Base-by-base conservation (phyloP, 2,797 vertebrate genomes). In the Sarcoramphus papa region DNA sequence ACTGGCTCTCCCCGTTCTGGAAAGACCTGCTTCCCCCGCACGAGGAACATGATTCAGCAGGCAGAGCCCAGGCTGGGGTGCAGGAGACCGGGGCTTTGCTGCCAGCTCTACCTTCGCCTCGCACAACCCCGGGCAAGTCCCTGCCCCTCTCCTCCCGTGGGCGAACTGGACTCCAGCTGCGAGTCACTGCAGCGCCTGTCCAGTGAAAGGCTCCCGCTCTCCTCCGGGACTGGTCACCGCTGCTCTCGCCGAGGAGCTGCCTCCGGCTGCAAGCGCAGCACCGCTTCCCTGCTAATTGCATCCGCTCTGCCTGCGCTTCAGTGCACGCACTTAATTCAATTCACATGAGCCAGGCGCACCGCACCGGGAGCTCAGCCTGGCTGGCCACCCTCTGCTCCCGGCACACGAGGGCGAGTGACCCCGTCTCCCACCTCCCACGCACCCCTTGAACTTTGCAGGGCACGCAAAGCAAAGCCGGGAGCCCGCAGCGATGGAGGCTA, bases 151-250 rank as follows among this genome's bases (percentile, higher is more conserved):
- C 63, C 77, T 23, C 24, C 62, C 6, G 0, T 0, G 31, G 50
- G 48, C 1, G 2, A 64, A 75, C 53, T 5, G 57, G 40, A 76
- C 17, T 76, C 54, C 0, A 4, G 24, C 80, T 11, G 8, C 1
- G 0, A 20, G 25, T 28, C 50, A 64, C 27, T 1, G 33, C 57
- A n/a, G 70, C 3, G 5, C 3, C 1, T 1, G 0, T 4, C 20
- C 86, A 30, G 31, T 6, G 1, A 53, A 69, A 33, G 37, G 70
- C 50, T 88, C n/a, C 48, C 0, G 10, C 50, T 50, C 57, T 9
- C 14, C 43, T 6, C 31, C 1, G 1, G 56, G 56, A 67, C 56
- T 1, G 7, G 63, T 28, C 4, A 0, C 28, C 1, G 5, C 19
- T 5, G 35, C 50, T 56, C 23, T 24, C 2, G 1, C 16, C 18